phyloP scores from a whole-genome alignment of 2,888 invertebrate species.

The Oscheius onirici region DNA sequence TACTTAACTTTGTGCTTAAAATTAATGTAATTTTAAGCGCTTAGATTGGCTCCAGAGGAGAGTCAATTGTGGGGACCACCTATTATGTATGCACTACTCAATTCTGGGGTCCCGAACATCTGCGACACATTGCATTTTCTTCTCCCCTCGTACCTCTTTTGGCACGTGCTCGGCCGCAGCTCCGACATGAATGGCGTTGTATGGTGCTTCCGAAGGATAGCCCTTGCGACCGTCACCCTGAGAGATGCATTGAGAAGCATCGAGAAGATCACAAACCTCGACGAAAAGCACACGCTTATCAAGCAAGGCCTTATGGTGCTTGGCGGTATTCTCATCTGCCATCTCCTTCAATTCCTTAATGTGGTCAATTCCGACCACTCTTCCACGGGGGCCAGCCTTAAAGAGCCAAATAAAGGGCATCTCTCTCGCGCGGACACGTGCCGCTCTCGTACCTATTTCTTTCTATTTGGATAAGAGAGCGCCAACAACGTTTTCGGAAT shows the following conservation, averaged over 20 bases:
- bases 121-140: neutral
- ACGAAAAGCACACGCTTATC: slow-evolving; percentile 77
- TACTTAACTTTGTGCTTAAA: too few species aligned
- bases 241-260: neutral
- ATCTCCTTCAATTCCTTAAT: slow-evolving; percentile 83
- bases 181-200: slow-evolving; percentile 84
- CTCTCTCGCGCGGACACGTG: neutral
- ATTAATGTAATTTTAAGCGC: neutral
- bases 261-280: slow-evolving; percentile 34
- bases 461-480: slow-evolving; percentile 17
- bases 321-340: slow-evolving; percentile 82
- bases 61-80: slow-evolving; percentile 18
- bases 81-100: slow-evolving; percentile 16
- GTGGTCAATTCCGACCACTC: slow-evolving; percentile 88
- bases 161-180: slow-evolving; percentile 72
- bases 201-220: slow-evolving; percentile 81
- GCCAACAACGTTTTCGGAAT: slow-evolving; percentile 28
- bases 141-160: slow-evolving; percentile 70
- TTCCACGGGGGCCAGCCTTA: slow-evolving; percentile 78
- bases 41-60: slow-evolving; percentile 22
- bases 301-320: slow-evolving; percentile 81
- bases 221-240: slow-evolving; percentile 88
- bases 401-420: slow-evolving; percentile 17
- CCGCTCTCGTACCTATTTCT: neutral
- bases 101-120: slow-evolving; percentile 29